Percentiles rank a stretch among this genome's conserved stretches.
These are phyloP conservation scores for Agriotes lineatus DNA, from an alignment of 2,888 invertebrate genomes.

Conservation along the genomic window DNA sequence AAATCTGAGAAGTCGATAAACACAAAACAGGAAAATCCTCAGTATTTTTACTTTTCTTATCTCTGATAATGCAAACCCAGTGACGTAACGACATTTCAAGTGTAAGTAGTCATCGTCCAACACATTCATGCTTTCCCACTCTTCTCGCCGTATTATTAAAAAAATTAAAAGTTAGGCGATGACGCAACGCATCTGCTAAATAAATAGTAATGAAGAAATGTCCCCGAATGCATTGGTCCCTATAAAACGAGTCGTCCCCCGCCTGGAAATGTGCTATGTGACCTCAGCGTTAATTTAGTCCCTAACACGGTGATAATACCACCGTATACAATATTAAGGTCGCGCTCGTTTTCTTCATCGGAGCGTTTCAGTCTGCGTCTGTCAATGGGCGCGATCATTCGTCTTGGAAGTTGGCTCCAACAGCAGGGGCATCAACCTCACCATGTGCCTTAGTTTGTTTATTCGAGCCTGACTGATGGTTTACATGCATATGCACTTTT, in stretches of 20 bases:
- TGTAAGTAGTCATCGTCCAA: no score
- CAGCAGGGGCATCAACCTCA: conserved; percentile 47
- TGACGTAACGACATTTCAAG: no score
- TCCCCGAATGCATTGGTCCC: background rate
- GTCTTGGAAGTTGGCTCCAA: background rate
- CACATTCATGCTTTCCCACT: no score
- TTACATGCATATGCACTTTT: conserved; percentile 43
- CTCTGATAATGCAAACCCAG: no score
- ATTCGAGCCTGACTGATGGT: conserved; percentile 44
- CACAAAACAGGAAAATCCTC: no score
- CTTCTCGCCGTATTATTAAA: no score
- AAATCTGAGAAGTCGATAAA: no score
- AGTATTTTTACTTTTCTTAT: no score
- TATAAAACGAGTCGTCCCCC: background rate
- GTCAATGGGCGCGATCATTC: conserved; percentile 21
- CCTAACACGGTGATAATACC: conserved; percentile 21
- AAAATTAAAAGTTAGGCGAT: no score
- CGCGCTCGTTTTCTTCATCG: conserved; percentile 21
- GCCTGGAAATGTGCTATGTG: conserved; percentile 1
- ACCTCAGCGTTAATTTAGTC: conserved; percentile 27
- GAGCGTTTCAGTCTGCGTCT: conserved; percentile 19
- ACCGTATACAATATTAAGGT: conserved; percentile 12
- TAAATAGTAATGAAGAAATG: no score
- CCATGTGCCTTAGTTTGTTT: conserved; percentile 45
- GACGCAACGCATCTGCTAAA: no score